Evolutionary conservation across 2,888 invertebrate genomes (phyloP).

Genomic region (Sympetrum striolatum): DNA sequence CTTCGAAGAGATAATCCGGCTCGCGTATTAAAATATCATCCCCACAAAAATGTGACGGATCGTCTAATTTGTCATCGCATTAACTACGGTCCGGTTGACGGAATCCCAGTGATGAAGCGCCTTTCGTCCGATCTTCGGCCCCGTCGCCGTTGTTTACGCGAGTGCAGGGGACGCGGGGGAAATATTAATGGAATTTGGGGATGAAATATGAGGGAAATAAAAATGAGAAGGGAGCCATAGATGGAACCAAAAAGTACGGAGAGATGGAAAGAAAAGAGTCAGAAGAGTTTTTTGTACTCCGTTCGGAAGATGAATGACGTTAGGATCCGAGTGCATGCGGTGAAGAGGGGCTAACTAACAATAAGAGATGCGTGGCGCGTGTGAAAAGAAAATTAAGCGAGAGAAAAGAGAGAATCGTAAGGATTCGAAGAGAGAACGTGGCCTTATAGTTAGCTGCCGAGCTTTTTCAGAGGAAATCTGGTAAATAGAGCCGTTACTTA

Average conservation of each 20-base stretch:
- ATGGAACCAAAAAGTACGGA: not conserved
- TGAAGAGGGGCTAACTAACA: not conserved
- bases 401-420: not conserved
- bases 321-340: not conserved
- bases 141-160: not conserved
- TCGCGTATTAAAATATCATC: not conserved
- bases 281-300: not conserved
- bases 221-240: not conserved
- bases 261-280: not conserved
- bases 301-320: not conserved
- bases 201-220: not conserved
- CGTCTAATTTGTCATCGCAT: not conserved
- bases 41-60: not conserved
- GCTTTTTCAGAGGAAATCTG: no score
- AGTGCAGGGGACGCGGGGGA: not conserved
- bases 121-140: not conserved
- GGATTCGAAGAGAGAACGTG: not conserved
- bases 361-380: not conserved
- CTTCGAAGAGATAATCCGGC: not conserved
- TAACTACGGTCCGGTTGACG: not conserved
- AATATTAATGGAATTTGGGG: not conserved
- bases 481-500: no score
- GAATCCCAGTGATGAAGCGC: not conserved
- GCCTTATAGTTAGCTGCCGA: no score
- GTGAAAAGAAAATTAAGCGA: not conserved